Evolutionary conservation across 1,140 invertebrate genomes (phyloP), one percentile per base, ranked within the genome.

Genomic region (Oreohelix idahoensis): DNA sequence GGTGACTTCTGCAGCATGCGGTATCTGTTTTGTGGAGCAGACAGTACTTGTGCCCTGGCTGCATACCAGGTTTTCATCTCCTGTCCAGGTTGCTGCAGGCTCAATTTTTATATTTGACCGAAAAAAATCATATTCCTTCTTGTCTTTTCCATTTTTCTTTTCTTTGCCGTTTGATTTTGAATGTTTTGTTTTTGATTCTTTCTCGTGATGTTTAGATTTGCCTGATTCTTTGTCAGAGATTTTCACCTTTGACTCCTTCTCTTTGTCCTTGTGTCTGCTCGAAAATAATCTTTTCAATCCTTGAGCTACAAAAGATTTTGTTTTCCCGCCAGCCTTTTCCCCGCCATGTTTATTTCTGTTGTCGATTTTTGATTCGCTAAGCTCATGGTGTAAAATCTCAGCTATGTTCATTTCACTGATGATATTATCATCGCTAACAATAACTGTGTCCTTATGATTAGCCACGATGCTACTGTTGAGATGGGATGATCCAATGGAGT

Each of bases 301-400:
- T 32, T 86, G 82, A 0, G 86, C 85, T 15, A 86, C 71, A 76
- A 84, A 84, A 0, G 86, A 87, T 73, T 83, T 84, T 11, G 83
- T 76, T 42, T 45, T 83, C 32, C 66, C 75, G 20, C 75, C 69
- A 39, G 58, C 38, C 26, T 83, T 84, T 29, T 76, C 66, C 0
- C 77, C 74, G 8, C 70, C 45, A 2, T 75, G 53, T 58, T 81
- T 83, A 13, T 26, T 66, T 53, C 69, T 86, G 29, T 79, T 85
- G n/a, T 39, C 83, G 35, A 76, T 84, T 49, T 15, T 53, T 38
- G 77, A 76, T 51, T 39, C 32, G 17, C 23, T 76, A n/a, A 35
- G 51, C 23, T 53, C 74, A 10, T 23, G 15, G 4, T 73, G 71
- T 13, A 39, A 13, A 39, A 42, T 4, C 20, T 73, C 36, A 17